These are phyloP conservation scores for Zaprionus ornatus DNA, from an alignment of 1,140 invertebrate genomes.

Conservation along the genomic window DNA sequence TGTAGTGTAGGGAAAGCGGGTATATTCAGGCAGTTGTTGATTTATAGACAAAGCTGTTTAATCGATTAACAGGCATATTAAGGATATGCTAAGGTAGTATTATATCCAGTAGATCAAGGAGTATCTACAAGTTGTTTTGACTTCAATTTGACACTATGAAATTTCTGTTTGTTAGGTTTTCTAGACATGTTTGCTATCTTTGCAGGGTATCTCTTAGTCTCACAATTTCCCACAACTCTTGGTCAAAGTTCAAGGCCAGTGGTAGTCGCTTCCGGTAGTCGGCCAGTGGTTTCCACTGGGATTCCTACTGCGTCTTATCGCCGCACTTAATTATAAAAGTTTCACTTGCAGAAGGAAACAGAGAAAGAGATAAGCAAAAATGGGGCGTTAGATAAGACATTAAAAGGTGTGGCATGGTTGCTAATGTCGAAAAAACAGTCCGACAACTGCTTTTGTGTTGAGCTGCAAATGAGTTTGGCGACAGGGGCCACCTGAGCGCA, in stretches of 20 bases:
- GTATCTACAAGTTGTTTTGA: neutral
- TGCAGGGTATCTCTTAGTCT: neutral
- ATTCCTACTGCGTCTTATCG: conserved; percentile 45
- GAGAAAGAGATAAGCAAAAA: neutral
- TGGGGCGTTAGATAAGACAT: conserved; percentile 18
- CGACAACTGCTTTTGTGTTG: conserved; percentile 1
- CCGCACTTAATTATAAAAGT: conserved; percentile 74
- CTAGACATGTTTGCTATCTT: neutral
- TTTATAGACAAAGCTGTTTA: neutral
- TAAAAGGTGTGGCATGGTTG: conserved; percentile 11
- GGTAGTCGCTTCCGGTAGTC: conserved; percentile 16
- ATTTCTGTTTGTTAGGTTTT: neutral
- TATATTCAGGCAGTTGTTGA: neutral
- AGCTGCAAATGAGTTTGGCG: conserved; percentile 22
- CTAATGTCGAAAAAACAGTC: neutral
- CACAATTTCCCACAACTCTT: neutral
- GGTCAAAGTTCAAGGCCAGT: conserved; percentile 58
- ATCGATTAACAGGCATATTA: too few relatives aligned
- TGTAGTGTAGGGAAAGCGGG: neutral
- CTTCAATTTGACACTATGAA: too few relatives aligned
- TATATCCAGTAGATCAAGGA: conserved; percentile 6
- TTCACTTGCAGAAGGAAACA: conserved; percentile 8
- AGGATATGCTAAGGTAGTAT: neutral
- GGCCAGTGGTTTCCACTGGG: conserved; percentile 39
- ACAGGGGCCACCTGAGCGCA: conserved; percentile 29